These are phyloP conservation scores for Papilio machaon DNA, from an alignment of 1,140 invertebrate species.

Conservation along the genomic window DNA sequence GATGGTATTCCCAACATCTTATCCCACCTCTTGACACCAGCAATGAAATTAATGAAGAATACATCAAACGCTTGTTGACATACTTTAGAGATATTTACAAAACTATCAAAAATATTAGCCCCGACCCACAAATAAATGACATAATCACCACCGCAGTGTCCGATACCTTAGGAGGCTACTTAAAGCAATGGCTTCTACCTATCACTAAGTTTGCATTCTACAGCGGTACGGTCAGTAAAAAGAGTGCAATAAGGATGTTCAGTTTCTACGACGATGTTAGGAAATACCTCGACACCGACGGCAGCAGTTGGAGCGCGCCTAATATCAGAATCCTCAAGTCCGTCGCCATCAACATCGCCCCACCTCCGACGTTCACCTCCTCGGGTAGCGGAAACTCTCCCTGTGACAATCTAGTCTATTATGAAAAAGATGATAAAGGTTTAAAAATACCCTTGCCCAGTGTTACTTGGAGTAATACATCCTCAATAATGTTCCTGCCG, in stretches of 20 bases:
- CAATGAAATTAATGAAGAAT: conserved; percentile 55
- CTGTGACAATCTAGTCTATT: conserved; percentile 60
- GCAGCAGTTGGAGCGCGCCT: conserved; percentile 55
- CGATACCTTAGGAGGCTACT: conserved; percentile 67
- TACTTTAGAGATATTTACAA: conserved; percentile 58
- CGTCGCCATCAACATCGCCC: conserved; percentile 58
- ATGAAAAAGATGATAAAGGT: conserved; percentile 61
- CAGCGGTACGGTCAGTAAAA: conserved; percentile 58
- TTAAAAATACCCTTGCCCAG: conserved; percentile 58
- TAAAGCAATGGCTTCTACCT: conserved; percentile 67
- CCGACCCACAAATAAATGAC: conserved; percentile 44
- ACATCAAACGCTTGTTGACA: conserved; percentile 53
- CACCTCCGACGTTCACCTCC: conserved; percentile 40
- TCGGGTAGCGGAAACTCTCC: conserved; percentile 49
- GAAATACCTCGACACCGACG: conserved; percentile 60
- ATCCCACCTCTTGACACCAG: conserved; percentile 53
- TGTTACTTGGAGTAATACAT: conserved; percentile 60
- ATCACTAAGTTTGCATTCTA: conserved; percentile 68
- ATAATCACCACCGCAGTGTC: conserved; percentile 63
- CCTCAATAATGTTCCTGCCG: conserved; percentile 65
- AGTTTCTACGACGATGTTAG: conserved; percentile 62
- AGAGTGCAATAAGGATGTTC: conserved; percentile 57
- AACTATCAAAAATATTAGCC: conserved; percentile 53
- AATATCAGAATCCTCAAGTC: conserved; percentile 51
- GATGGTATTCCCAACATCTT: conserved; percentile 59